phyloP scores from a whole-genome alignment of 1,140 invertebrate species.

The Papilio dardanus region DNA sequence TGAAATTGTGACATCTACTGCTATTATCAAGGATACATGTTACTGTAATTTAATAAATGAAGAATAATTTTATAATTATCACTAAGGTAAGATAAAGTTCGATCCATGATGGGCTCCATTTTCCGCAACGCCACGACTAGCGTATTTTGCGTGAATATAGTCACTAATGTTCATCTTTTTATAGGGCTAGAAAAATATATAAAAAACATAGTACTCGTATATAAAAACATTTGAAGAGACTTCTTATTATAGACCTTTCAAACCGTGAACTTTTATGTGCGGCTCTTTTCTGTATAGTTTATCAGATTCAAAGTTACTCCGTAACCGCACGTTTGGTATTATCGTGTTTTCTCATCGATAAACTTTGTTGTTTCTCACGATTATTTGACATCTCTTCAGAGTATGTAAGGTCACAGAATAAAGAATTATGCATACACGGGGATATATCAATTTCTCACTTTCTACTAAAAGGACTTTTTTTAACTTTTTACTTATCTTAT shows the following conservation, averaged over 20 bases:
- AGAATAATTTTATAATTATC: too few relatives aligned
- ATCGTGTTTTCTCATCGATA: conserved; percentile 5
- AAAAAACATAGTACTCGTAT: too few relatives aligned
- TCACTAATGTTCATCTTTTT: too few relatives aligned
- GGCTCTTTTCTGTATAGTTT: background rate
- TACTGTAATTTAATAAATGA: too few relatives aligned
- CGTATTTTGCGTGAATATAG: too few relatives aligned
- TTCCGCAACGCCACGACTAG: too few relatives aligned
- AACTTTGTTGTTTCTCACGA: conserved; percentile 4
- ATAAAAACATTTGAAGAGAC: background rate
- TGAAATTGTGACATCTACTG: too few relatives aligned
- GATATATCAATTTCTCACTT: background rate
- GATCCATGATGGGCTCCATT: too few relatives aligned
- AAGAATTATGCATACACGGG: background rate
- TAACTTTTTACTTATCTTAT: background rate
- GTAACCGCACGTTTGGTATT: background rate
- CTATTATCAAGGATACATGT: too few relatives aligned
- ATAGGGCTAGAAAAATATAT: too few relatives aligned
- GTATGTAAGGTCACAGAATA: background rate
- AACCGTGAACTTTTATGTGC: background rate
- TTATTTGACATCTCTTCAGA: background rate
- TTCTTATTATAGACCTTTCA: background rate
- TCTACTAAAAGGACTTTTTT: background rate
- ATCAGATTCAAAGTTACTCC: background rate
- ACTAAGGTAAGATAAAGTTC: too few relatives aligned